Percentiles rank a stretch among this genome's conserved stretches.
Conservation (phyloP, 2,113 vertebrate genomes). For the Muntiacus muntjak region DNA sequence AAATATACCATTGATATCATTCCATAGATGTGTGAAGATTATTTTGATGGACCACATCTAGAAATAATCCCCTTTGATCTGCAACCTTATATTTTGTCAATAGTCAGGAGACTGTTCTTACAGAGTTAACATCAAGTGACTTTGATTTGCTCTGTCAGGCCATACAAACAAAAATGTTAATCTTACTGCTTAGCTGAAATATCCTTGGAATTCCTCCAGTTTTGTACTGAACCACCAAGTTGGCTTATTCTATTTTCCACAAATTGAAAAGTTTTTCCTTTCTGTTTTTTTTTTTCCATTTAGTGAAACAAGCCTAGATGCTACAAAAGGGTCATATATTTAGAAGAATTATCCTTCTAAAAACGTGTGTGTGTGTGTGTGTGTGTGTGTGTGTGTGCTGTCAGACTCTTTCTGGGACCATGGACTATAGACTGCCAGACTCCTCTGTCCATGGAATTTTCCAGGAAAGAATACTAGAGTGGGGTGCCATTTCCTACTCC, state of each 20-base stretch:
- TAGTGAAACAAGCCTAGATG: background rate
- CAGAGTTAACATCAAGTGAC: constrained; percentile 83
- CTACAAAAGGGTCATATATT: background rate
- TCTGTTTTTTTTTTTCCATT: background rate
- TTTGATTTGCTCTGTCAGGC: constrained; percentile 75
- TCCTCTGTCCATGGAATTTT: too few species aligned
- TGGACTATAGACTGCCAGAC: too few species aligned
- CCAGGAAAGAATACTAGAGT: too few species aligned
- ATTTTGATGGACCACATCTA: constrained; percentile 86
- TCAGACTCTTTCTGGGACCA: too few species aligned
- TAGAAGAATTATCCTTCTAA: background rate
- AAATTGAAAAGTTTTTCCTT: background rate
- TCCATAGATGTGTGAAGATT: constrained; percentile 85
- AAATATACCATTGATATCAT: constrained; percentile 85
- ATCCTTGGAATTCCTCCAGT: background rate
- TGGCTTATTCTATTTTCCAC: background rate
- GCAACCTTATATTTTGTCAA: constrained; percentile 85
- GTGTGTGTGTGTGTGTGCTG: too few species aligned
- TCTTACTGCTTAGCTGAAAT: constrained; percentile 88
- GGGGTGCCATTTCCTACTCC: too few species aligned
- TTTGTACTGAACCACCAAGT: background rate
- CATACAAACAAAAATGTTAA: constrained; percentile 84
- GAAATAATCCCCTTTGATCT: constrained; percentile 86
- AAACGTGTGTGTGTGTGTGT: background rate
- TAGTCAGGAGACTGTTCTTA: constrained; percentile 83